Evolutionary conservation across 2,888 invertebrate genomes (phyloP).

Genomic region (Bellardia bayeri): DNA sequence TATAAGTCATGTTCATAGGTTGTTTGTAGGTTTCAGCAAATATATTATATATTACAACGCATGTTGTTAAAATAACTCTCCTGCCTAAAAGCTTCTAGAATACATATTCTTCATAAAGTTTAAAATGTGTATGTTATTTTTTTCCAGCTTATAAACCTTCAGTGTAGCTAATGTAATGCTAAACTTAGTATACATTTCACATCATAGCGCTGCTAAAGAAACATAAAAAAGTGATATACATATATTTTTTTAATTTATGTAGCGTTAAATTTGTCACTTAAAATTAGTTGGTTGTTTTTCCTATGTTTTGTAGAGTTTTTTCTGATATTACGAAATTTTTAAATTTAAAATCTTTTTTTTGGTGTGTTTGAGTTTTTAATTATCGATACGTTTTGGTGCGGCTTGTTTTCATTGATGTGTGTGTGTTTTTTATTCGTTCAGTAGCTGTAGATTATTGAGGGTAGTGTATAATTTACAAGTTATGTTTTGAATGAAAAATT

Average conservation of each 20-base stretch:
- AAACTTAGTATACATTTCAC: too few species aligned
- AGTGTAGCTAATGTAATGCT: too few species aligned
- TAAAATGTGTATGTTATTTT: too few species aligned
- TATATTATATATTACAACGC: too few species aligned
- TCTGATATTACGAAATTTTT: neutral
- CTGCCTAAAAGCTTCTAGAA: too few species aligned
- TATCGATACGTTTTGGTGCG: slow-evolving; percentile 4
- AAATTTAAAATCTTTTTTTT: slow-evolving; percentile 1
- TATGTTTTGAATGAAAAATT: neutral
- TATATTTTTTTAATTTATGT: slow-evolving; percentile 48
- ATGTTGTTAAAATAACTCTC: too few species aligned
- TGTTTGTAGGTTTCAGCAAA: too few species aligned
- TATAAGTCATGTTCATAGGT: too few species aligned
- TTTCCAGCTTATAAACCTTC: too few species aligned
- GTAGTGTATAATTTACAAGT: neutral
- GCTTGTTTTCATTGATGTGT: slow-evolving; percentile 31
- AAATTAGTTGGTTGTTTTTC: neutral
- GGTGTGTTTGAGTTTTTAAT: neutral
- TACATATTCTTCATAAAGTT: too few species aligned
- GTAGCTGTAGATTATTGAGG: slow-evolving; percentile 21
- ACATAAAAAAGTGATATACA: too few species aligned
- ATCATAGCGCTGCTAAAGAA: too few species aligned
- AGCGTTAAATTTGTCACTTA: slow-evolving; percentile 80
- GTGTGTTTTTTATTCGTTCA: neutral
- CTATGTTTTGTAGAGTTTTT: neutral